Percentiles rank a stretch among this genome's conserved stretches.
Evolutionary conservation across 2,888 invertebrate genomes (phyloP).

Genomic region (Leucophenga maculata): DNA sequence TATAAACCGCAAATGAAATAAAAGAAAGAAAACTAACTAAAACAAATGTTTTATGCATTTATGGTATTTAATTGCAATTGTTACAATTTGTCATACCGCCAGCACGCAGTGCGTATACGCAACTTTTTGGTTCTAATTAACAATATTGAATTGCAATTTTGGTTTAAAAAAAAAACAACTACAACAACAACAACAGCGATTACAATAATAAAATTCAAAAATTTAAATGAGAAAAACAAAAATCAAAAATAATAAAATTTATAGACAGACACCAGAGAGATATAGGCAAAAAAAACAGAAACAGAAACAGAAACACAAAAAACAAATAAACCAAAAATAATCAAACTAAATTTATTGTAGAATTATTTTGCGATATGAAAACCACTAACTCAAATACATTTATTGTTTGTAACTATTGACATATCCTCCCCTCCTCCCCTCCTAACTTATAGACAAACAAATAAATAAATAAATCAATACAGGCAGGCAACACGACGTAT

Average conservation of each 20-base stretch:
- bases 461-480: too few relatives aligned
- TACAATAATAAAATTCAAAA: conserved; percentile 14
- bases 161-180: too few relatives aligned
- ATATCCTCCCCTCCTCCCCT: neutral
- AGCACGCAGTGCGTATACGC: neutral
- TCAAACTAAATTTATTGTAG: neutral
- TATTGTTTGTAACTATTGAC: conserved; percentile 1
- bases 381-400: neutral
- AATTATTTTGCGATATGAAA: too few relatives aligned
- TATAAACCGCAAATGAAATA: neutral
- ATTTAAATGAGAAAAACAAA: conserved; percentile 23
- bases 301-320: conserved; percentile 18
- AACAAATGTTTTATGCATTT: neutral
- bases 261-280: conserved; percentile 9
- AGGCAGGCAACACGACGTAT: conserved; percentile 40
- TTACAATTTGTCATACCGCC: neutral
- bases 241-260: conserved; percentile 4
- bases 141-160: conserved; percentile 38
- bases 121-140: conserved; percentile 35
- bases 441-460: neutral
- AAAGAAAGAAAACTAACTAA: neutral
- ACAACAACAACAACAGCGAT: conserved; percentile 14
- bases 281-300: neutral
- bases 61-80: neutral
- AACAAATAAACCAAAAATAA: neutral